Evolutionary conservation across 2,113 vertebrate genomes (phyloP).

Genomic region (Myiagra hebetior): DNA sequence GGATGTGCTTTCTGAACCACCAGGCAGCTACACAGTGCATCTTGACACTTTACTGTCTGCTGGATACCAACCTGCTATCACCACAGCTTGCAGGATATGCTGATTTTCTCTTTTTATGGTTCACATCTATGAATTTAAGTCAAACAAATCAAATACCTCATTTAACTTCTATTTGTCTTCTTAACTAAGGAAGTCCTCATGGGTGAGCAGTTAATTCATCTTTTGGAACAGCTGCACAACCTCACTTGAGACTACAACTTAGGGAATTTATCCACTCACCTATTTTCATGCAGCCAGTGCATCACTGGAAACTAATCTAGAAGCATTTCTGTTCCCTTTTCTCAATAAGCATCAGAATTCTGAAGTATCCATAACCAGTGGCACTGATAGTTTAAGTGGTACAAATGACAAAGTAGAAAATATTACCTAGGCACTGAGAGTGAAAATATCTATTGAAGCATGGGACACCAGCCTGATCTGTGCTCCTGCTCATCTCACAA

Average conservation of each 20-base stretch:
- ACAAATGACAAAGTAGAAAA: not conserved
- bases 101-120: not conserved
- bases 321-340: not conserved
- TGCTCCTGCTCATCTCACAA: not conserved
- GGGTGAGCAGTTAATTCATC: not conserved
- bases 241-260: not conserved
- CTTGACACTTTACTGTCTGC: not conserved
- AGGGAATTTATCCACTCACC: not conserved
- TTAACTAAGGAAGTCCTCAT: not conserved
- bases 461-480: not conserved
- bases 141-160: not conserved
- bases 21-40: not conserved
- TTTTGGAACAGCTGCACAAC: not conserved
- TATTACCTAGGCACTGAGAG: not conserved
- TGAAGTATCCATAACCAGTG: not conserved
- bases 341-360: not conserved
- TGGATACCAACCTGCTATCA: not conserved
- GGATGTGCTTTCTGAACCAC: not conserved
- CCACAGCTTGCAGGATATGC: conserved; percentile 3
- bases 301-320: not conserved
- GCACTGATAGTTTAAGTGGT: not conserved
- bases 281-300: not conserved
- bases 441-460: not conserved
- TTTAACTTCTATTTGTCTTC: not conserved
- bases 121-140: not conserved